Percentiles rank a stretch among this genome's conserved stretches.
These are phyloP conservation scores for Apoderus coryli DNA, from an alignment of 2,888 invertebrate species.

Conservation along the genomic window DNA sequence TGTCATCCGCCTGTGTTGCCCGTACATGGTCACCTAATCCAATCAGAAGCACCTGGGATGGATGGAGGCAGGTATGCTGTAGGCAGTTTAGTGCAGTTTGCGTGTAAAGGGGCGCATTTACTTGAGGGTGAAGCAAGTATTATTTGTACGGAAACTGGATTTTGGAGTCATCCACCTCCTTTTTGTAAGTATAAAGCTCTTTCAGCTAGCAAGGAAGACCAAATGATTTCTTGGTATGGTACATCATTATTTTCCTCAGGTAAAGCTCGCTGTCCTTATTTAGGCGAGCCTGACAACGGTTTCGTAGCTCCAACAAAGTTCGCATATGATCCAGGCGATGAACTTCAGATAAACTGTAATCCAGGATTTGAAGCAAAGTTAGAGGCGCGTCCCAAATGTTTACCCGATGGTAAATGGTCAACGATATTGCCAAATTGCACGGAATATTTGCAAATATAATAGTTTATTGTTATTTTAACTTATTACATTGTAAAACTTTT, in stretches of 20 bases:
- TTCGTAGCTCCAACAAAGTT: slow-evolving; percentile 55
- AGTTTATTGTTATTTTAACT: too few relatives aligned
- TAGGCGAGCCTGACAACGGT: slow-evolving; percentile 58
- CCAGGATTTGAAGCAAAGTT: slow-evolving; percentile 42
- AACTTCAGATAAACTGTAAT: slow-evolving; percentile 51
- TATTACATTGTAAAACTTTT: too few relatives aligned
- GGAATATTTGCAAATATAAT: slow-evolving; percentile 37
- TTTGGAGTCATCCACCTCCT: slow-evolving; percentile 78
- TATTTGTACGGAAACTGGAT: slow-evolving; percentile 76
- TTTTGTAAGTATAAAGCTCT: slow-evolving; percentile 44
- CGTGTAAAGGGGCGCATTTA: slow-evolving; percentile 51
- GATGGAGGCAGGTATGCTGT: slow-evolving; percentile 55
- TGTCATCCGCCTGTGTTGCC: slow-evolving; percentile 65
- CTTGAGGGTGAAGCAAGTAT: slow-evolving; percentile 67
- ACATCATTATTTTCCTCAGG: slow-evolving; percentile 34
- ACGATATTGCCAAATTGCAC: slow-evolving; percentile 51
- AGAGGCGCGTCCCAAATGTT: slow-evolving; percentile 41
- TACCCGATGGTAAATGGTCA: slow-evolving; percentile 54
- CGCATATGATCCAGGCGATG: slow-evolving; percentile 59
- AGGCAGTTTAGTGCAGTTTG: slow-evolving; percentile 67
- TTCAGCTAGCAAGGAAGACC: neutral
- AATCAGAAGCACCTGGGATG: slow-evolving; percentile 34
- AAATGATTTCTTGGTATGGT: neutral
- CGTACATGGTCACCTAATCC: slow-evolving; percentile 50
- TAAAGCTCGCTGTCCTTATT: slow-evolving; percentile 56